A percentile compares a stretch with the other conserved stretches of the same genome.
Conservation (phyloP, 1,140 invertebrate species). For the Mactra quadrangularis region DNA sequence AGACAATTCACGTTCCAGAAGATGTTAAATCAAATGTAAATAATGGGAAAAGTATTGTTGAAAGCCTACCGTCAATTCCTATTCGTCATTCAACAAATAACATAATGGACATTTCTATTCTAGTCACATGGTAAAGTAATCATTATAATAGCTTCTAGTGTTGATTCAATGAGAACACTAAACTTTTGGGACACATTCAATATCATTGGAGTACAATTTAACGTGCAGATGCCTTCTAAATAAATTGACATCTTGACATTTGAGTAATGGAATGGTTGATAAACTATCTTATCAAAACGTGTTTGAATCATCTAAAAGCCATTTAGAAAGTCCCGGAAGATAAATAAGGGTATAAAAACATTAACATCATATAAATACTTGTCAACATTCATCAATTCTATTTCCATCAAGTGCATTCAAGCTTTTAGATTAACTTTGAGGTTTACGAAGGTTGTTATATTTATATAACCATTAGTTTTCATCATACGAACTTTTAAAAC, state of each 20-base stretch:
- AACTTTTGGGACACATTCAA: constrained; percentile 26
- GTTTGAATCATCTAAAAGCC: constrained; percentile 36
- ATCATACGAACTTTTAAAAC: too few species aligned
- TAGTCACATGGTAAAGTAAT: constrained; percentile 27
- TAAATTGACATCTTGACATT: constrained; percentile 36
- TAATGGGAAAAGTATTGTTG: not conserved
- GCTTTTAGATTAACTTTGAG: too few species aligned
- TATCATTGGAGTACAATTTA: constrained; percentile 16
- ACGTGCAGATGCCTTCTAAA: constrained; percentile 11
- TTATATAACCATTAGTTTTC: too few species aligned
- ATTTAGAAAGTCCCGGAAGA: constrained; percentile 5
- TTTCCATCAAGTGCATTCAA: too few species aligned
- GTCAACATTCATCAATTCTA: not conserved
- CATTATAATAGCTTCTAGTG: constrained; percentile 19
- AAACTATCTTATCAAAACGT: constrained; percentile 11
- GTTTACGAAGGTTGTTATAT: too few species aligned
- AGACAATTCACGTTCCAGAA: too few species aligned
- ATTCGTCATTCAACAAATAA: constrained; percentile 21
- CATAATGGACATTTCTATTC: constrained; percentile 19
- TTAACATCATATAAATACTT: constrained; percentile 19
- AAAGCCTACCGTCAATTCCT: not conserved
- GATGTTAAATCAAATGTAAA: constrained; percentile 4
- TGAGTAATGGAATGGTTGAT: constrained; percentile 25
- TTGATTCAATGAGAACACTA: not conserved
- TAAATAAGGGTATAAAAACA: constrained; percentile 23